A percentile compares a stretch with the other conserved stretches of the same genome.
Evolutionary conservation across 2,797 vertebrate genomes (phyloP).

Genomic region (Pipistrellus kuhlii): DNA sequence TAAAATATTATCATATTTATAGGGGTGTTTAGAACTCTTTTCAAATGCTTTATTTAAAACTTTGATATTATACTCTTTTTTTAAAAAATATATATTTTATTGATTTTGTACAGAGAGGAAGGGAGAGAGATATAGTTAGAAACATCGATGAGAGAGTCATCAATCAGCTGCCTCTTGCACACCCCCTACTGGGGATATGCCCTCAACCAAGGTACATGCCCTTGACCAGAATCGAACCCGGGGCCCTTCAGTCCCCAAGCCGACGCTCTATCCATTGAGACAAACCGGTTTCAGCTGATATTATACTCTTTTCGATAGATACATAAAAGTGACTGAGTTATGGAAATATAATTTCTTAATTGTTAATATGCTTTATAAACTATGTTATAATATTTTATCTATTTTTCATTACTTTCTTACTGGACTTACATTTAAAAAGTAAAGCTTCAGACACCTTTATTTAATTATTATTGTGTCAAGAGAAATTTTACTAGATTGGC

Average conservation of each 20-base stretch:
- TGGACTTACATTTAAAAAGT: neutral
- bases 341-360: neutral
- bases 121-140: no score
- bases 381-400: neutral
- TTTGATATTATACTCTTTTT: neutral
- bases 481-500: neutral
- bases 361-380: neutral
- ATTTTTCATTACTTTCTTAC: neutral
- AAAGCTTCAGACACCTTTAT: neutral
- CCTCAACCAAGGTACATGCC: no score
- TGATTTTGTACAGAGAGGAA: no score
- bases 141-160: no score
- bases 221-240: no score
- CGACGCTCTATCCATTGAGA: no score
- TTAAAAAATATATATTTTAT: no score
- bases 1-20: neutral
- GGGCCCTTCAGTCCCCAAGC: no score
- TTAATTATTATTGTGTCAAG: neutral
- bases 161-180: no score
- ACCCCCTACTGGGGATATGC: no score
- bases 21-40: neutral
- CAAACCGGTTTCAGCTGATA: no score
- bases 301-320: neutral
- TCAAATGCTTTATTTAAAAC: neutral
- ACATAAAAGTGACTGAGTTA: neutral